phyloP scores from a whole-genome alignment of 2,888 invertebrate species.

The Acanthococcus lagerstroemiae region DNA sequence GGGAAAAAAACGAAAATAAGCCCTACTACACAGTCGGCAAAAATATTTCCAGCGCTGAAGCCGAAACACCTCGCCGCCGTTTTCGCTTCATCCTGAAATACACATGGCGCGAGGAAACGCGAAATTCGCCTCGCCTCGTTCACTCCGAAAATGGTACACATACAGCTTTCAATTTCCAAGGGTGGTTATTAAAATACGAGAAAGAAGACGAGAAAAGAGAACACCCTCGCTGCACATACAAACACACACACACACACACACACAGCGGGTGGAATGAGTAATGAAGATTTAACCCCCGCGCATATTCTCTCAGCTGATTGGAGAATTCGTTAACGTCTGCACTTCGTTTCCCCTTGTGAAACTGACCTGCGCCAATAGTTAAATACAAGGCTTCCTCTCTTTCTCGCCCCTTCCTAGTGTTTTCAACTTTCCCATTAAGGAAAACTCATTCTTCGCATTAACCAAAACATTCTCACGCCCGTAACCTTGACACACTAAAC shows the following conservation, averaged over 20 bases:
- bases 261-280: constrained; percentile 25
- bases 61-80: too few species aligned
- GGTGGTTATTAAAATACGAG: neutral
- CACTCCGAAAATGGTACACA: neutral
- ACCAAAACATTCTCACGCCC: constrained; percentile 21
- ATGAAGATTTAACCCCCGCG: constrained; percentile 25
- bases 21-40: too few species aligned
- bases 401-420: neutral
- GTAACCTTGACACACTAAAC: constrained; percentile 27
- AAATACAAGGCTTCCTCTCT: constrained; percentile 22
- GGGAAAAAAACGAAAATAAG: too few species aligned
- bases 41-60: too few species aligned
- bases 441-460: constrained; percentile 29
- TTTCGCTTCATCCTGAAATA: too few species aligned
- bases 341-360: constrained; percentile 21
- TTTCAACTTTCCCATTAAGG: constrained; percentile 20
- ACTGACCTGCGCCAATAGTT: constrained; percentile 30
- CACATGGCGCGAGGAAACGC: too few species aligned
- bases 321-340: constrained; percentile 29
- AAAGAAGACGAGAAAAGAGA: neutral
- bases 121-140: too few species aligned
- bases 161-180: neutral
- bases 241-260: neutral
- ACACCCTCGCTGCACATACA: neutral
- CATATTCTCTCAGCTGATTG: constrained; percentile 22